Percentiles rank a stretch among this genome's conserved stretches.
phyloP scores from a whole-genome alignment of 2,797 vertebrate genomes.

The Hoplostethus atlanticus region DNA sequence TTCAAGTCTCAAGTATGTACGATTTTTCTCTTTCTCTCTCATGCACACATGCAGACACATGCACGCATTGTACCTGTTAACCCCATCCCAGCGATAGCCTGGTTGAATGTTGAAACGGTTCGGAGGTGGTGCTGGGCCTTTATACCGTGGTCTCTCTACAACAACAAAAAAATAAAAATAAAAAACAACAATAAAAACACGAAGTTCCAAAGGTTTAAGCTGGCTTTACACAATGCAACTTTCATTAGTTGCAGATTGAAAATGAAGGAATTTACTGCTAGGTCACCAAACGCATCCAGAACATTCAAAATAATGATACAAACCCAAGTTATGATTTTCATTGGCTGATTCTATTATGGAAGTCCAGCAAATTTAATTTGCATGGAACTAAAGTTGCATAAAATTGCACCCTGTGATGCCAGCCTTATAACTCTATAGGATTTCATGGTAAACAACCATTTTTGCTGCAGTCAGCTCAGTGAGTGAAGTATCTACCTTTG shows the following conservation, averaged over 20 bases:
- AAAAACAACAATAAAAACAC: not conserved
- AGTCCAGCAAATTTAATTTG: no score
- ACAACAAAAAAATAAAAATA: conserved; percentile 11
- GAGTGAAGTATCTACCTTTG: conserved; percentile 43
- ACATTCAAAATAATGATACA: no score
- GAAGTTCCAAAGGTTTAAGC: no score
- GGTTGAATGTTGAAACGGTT: conserved; percentile 96
- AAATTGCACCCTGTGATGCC: no score
- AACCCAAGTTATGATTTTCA: no score
- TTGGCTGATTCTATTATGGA: no score
- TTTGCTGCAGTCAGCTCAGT: not conserved
- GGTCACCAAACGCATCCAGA: no score
- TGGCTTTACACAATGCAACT: no score
- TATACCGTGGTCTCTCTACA: conserved; percentile 91
- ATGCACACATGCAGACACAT: not conserved
- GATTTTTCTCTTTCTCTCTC: not conserved
- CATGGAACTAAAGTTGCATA: no score
- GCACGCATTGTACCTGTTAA: conserved; percentile 88
- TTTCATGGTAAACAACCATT: not conserved
- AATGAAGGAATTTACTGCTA: no score
- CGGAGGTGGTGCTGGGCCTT: conserved; percentile 91
- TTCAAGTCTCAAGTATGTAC: no score
- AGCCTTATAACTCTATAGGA: not conserved
- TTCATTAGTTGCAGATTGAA: no score
- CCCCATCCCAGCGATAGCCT: conserved; percentile 97